Base-by-base conservation (phyloP, 1,140 invertebrate genomes). In the Arion vulgaris region DNA sequence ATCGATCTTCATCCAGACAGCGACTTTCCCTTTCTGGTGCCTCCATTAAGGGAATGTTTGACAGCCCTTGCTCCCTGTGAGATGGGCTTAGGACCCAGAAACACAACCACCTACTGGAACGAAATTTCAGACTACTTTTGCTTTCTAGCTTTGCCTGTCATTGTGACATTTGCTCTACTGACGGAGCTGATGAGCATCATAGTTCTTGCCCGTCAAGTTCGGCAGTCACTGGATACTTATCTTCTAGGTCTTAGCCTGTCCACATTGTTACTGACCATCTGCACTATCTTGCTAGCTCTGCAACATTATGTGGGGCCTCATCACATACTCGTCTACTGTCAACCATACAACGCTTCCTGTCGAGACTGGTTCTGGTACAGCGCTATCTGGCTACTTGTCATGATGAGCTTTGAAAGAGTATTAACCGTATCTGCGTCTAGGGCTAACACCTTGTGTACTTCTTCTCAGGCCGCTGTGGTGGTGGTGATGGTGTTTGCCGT, bases 291-390 rank as follows among this genome's bases (percentile, higher is more conserved):
- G 38, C 80, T 90, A 76, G 81, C 83, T 19, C 57, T 89, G 0
- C 89, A 87, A 66, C 87, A 90, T 66, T 91, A 91, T 82, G 82
- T 89, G 19, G 89, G 88, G 26, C 85, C 87, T 51, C 82, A 83
- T 26, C 80, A 84, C 13, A 72, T 82, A 26, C 81, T 89, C 32
- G 85, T 89, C n/a, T 75, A 85, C 71, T 75, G 85, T 0, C 87
- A 88, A 79, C 88, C 88, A 41, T 91, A 91, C 78, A 73, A 85
- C 26, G 77, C 88, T 23, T 88, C 88, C 36, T 84, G 85, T 71
- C 81, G 89, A 19, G 89, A 91, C 80, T 91, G 90, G 89, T 89
- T 91, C 71, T 89, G 87, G 85, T 91, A 89, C 85, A 89, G 87
- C 53, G 85, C 84, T 62, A 83, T 90, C 26, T 92, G 91, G 91